Conservation (phyloP, 2,113 vertebrate genomes). For the Scopus umbretta region DNA sequence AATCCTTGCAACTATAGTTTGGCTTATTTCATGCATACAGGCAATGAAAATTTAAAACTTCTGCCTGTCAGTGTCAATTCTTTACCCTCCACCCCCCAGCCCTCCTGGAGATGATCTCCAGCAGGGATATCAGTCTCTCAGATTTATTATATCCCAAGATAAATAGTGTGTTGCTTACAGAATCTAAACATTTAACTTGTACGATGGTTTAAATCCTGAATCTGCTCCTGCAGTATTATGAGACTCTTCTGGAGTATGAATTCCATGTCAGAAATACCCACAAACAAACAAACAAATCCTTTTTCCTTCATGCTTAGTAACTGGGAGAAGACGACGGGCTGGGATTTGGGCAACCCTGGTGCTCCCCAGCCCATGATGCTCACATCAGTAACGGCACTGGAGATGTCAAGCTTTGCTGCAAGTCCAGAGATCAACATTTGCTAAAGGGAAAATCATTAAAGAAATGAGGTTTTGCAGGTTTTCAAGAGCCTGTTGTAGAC, state of each 20-base stretch:
- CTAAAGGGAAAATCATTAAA: neutral
- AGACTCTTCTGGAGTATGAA: slow-evolving; percentile 4
- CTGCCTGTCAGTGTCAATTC: neutral
- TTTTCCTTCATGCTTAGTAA: neutral
- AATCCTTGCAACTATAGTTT: neutral
- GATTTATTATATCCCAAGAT: slow-evolving; percentile 51
- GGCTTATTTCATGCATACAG: neutral
- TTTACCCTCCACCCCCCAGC: neutral
- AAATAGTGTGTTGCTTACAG: slow-evolving; percentile 39
- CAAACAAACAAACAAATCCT: slow-evolving; percentile 13
- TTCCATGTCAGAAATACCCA: neutral
- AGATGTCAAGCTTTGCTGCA: neutral
- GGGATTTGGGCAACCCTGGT: neutral
- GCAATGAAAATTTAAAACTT: neutral
- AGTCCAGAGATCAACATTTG: neutral
- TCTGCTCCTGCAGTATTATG: neutral
- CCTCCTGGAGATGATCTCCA: neutral
- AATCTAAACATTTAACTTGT: slow-evolving; percentile 36
- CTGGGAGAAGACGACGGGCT: neutral
- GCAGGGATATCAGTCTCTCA: neutral
- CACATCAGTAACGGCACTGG: neutral
- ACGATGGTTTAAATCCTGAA: slow-evolving; percentile 29
- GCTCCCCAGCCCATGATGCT: neutral
- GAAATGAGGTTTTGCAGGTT: neutral
- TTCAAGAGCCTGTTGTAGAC: neutral